Base-by-base conservation (phyloP, 2,113 vertebrate species). In the Erinaceus europaeus region DNA sequence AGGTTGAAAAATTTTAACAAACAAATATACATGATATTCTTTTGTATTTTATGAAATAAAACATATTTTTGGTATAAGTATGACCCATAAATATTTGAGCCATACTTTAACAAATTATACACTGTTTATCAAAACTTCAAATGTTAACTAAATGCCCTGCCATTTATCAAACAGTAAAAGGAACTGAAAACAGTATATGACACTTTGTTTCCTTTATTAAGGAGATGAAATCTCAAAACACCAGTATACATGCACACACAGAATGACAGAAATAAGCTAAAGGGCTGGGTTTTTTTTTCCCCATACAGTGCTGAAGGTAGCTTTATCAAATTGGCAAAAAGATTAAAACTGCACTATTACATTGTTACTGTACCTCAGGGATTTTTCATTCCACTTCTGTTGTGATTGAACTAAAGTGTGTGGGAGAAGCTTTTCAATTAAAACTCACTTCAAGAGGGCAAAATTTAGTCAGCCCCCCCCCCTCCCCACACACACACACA, bases 311-410 rank as follows among this genome's bases (percentile, higher is more conserved):
- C 27, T 25, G 1, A 53, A 81, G 67, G 14, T 69, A n/a, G 12
- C 48, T 89, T 89, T 73, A 88, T 90, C 42, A 82, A 93, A 71
- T 36, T 85, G 72, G 42, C 23, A 69, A 36, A 52, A 84, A 88
- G 40, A 78, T 91, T 78, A 61, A 71, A 88, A 85, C 52, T 52
- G 52, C 12, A 59, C n/a, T 34, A 55, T 52, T 64, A 46, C 46
- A 78, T 4, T 20, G 29, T 23, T 57, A 74, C 44, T n/a, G 2
- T 55, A 67, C 65, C 55, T 79, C 20, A 25, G 83, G 21, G 84
- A 93, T 69, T 84, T n/a, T 86, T 59, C 17, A 75, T 29, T 91
- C 71, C 17, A 75, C 82, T 83, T 90, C 25, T 79, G 29, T 53
- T 88, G 29, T 86, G 89, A 94, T 65, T 87, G 79, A 81, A 82